Evolutionary conservation across 2,888 invertebrate species (phyloP), one percentile per base, ranked within the genome.

Genomic region (Ischnus inquisitorius): DNA sequence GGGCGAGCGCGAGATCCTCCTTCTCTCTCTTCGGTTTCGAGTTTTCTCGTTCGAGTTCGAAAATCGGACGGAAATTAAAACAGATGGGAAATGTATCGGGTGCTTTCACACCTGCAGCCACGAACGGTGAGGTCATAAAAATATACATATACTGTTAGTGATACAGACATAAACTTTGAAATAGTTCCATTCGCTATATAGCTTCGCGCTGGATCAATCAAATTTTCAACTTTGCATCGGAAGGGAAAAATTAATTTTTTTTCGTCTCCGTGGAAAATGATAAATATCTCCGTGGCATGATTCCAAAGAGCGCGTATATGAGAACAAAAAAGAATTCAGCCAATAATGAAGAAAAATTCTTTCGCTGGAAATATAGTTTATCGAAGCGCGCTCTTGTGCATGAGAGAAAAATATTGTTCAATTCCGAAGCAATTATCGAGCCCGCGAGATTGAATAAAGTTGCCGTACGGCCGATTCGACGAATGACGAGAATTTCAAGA

Each of bases 21-120:
- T 64, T 76, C 77, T 16, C 80, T 41, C 74, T 57, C 68, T 77
- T 16, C 74, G 65, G 46, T 10, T n/a, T 8, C 16, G 43, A 62
- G 19, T 72, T 80, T 41, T 19, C 69, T 77, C 79, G 22, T 60
- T 48, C 43, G 39, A 65, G 54, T 46, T 69, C 48, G 46, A 74
- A 84, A 84, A 84, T 80, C 54, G 14, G 51, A 10, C 80, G 80
- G 80, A 81, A 84, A 84, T 84, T 74, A 64, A 77, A 69, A 48
- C 74, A 78, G 77, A 81, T 78, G 78, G 48, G 68, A 78, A 69
- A 84, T 46, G 16, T 28, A 62, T 62, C 62, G 5, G 48, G 22
- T 51, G 62, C 64, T 39, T 39, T 75, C 48, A 25, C 57, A 60
- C 6, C 25, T 22, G 25, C 57, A 28, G n/a, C 25, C 14, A 28